Conservation (phyloP, 2,797 vertebrate genomes). For the Philypnodon macrostomus region DNA sequence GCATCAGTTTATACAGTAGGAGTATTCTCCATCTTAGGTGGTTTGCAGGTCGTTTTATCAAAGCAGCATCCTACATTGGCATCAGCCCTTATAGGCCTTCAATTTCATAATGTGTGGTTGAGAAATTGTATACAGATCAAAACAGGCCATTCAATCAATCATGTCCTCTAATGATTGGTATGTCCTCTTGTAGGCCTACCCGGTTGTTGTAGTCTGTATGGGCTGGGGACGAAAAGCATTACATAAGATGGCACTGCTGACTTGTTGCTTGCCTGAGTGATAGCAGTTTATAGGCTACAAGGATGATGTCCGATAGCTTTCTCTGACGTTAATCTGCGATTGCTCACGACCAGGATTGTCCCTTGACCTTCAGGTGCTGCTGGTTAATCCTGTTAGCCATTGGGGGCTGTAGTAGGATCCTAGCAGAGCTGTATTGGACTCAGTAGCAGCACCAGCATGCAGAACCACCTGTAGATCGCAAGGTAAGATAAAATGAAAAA, state of each 20-base stretch:
- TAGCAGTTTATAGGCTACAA: constrained; percentile 19
- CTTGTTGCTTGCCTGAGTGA: not conserved
- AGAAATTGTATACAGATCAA: too few relatives aligned
- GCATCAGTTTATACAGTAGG: too few relatives aligned
- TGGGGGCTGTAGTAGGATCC: constrained; percentile 53
- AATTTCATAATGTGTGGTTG: too few relatives aligned
- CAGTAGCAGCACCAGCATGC: constrained; percentile 54
- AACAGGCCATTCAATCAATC: too few relatives aligned
- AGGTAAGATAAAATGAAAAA: constrained; percentile 67
- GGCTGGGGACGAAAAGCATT: not conserved
- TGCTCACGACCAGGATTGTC: constrained; percentile 51
- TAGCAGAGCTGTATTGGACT: constrained; percentile 57
- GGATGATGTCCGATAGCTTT: constrained; percentile 24
- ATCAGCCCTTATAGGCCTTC: too few relatives aligned
- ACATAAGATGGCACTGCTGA: not conserved
- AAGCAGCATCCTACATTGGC: too few relatives aligned
- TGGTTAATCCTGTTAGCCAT: constrained; percentile 75
- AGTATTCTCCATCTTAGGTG: too few relatives aligned
- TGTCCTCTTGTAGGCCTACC: too few relatives aligned
- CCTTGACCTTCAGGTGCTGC: constrained; percentile 65
- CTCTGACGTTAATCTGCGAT: constrained; percentile 49
- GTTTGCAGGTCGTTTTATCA: too few relatives aligned
- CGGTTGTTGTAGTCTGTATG: not conserved
- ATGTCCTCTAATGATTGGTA: too few relatives aligned
- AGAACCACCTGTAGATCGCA: constrained; percentile 61